phyloP scores from a whole-genome alignment of 2,888 invertebrate species.

The Dasysyrphus albostriatus region DNA sequence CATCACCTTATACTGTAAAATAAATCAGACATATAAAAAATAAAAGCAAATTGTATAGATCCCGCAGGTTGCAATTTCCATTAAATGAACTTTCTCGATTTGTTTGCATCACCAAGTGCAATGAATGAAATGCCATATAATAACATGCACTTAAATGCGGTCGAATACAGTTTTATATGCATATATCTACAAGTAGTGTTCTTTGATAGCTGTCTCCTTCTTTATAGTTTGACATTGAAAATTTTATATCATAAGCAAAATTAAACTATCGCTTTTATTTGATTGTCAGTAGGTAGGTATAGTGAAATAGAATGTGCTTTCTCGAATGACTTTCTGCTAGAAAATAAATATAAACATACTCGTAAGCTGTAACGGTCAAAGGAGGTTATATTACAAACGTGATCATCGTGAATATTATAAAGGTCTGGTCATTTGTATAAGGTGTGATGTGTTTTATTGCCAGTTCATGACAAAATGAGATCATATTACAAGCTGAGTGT shows the following conservation, averaged over 20 bases:
- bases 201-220: conserved; percentile 16
- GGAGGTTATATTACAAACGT: conserved; percentile 26
- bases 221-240: conserved; percentile 55
- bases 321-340: conserved; percentile 30
- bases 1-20: not conserved
- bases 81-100: conserved; percentile 61
- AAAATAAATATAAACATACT: conserved; percentile 3
- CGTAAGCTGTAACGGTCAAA: conserved; percentile 16
- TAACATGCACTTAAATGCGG: conserved; percentile 5
- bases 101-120: conserved; percentile 17
- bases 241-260: conserved; percentile 6
- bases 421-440: conserved; percentile 15
- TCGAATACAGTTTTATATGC: not conserved
- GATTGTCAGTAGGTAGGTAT: not conserved
- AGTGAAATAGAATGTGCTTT: conserved; percentile 31
- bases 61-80: conserved; percentile 45
- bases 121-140: conserved; percentile 4
- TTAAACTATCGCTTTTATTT: conserved; percentile 39
- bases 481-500: conserved; percentile 24
- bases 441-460: conserved; percentile 8
- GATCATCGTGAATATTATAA: not conserved
- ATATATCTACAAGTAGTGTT: conserved; percentile 6
- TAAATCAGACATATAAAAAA: conserved; percentile 8
- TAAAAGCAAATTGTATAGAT: not conserved
- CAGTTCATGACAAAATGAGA: conserved; percentile 23